Evolutionary conservation across 2,888 invertebrate species (phyloP).

Genomic region (Sisyra nigra): DNA sequence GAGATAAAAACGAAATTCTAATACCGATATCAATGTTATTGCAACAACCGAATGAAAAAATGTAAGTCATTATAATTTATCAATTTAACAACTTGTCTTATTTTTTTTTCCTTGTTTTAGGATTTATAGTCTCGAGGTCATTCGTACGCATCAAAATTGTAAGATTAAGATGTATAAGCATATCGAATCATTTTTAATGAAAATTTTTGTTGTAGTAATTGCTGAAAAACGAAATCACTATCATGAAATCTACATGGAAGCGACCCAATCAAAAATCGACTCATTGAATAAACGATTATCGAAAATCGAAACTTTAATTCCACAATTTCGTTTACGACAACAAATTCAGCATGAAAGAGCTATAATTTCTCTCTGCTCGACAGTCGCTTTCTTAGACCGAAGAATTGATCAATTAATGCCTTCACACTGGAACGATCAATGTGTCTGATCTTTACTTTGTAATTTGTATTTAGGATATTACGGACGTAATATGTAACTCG

Average conservation of each 20-base stretch:
- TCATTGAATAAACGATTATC: conserved; percentile 28
- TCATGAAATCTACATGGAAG: conserved; percentile 30
- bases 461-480: no score
- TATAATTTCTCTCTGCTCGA: conserved; percentile 25
- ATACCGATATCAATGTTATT: no score
- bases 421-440: conserved; percentile 22
- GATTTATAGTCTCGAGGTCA: conserved; percentile 28
- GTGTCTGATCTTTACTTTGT: no score
- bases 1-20: no score
- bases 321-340: conserved; percentile 26
- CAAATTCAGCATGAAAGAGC: conserved; percentile 30
- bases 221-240: conserved; percentile 18
- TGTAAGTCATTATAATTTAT: no score
- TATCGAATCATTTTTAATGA: no score
- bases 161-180: no score
- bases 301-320: conserved; percentile 25
- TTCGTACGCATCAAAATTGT: conserved; percentile 29
- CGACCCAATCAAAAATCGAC: conserved; percentile 28
- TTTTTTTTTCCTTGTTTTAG: no score
- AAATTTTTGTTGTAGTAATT: conserved; percentile 17
- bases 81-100: no score
- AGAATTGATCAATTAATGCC: conserved; percentile 31
- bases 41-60: no score
- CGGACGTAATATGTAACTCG: no score
- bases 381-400: conserved; percentile 29